phyloP scores from a whole-genome alignment of 2,113 vertebrate species.

The Aptenodytes patagonicus region DNA sequence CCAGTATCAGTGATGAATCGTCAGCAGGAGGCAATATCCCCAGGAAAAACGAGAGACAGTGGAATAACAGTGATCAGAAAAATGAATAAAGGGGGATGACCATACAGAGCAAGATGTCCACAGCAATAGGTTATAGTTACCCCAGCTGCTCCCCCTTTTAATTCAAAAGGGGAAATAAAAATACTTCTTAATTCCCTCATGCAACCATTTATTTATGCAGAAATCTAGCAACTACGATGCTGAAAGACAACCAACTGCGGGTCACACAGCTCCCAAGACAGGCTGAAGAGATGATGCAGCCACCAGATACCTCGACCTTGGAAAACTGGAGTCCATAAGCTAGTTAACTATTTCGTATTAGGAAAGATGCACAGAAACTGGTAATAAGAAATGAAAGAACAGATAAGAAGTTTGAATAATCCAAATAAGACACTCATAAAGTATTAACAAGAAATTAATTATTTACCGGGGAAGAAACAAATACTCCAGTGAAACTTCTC shows the following conservation, averaged over 20 bases:
- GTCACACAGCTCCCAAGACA: neutral
- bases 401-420: neutral
- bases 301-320: neutral
- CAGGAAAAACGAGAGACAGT: neutral
- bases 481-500: neutral
- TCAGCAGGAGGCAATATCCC: neutral
- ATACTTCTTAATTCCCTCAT: neutral
- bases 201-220: neutral
- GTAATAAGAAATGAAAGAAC: neutral
- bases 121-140: neutral
- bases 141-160: neutral
- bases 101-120: neutral
- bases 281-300: neutral
- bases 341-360: neutral
- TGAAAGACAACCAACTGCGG: neutral
- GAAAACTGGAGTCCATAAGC: neutral
- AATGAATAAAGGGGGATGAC: neutral
- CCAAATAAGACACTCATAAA: neutral
- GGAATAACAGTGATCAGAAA: neutral
- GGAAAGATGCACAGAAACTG: neutral
- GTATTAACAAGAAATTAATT: neutral
- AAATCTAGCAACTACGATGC: neutral
- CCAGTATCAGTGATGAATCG: neutral
- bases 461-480: neutral
- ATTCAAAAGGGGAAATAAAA: neutral